Conservation (phyloP, 2,888 invertebrate species). For the Leptarthrus brevirostris region DNA sequence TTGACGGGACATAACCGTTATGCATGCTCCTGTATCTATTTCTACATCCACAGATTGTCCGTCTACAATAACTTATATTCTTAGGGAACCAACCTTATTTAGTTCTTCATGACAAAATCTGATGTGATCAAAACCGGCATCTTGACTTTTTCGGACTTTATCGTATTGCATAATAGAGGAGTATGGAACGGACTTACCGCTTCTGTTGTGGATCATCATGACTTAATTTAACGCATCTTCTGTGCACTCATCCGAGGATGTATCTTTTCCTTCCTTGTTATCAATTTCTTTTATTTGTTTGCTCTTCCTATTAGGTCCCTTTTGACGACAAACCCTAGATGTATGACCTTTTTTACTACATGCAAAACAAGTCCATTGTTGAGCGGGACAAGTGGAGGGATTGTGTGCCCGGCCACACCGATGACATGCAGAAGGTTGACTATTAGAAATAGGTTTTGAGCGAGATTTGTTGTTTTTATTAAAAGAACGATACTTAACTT, state of each 20-base stretch:
- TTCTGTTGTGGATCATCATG: background rate
- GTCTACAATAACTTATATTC: conserved; percentile 18
- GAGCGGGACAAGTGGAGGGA: conserved; percentile 41
- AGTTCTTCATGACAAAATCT: background rate
- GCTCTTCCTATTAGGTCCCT: background rate
- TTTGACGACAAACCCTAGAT: background rate
- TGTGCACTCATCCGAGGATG: conserved; percentile 28
- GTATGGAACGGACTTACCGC: background rate
- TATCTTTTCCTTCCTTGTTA: conserved; percentile 28
- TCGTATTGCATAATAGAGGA: conserved; percentile 26
- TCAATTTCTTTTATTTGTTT: background rate
- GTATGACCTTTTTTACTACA: conserved; percentile 21
- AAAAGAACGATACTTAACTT: too few species aligned
- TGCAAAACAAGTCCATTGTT: conserved; percentile 44
- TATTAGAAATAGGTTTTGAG: too few species aligned
- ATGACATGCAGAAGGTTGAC: too few species aligned
- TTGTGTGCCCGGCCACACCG: conserved; percentile 44
- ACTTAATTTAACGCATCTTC: too few species aligned
- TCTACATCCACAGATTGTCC: conserved; percentile 24
- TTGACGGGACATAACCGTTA: conserved; percentile 33
- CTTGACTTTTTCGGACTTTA: conserved; percentile 25
- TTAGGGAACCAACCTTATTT: conserved; percentile 36
- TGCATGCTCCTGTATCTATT: conserved; percentile 43
- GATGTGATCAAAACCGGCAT: background rate
- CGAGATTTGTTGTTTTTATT: too few species aligned